These are phyloP conservation scores for Ellobius talpinus DNA, from an alignment of 2,113 vertebrate genomes.

Conservation along the genomic window DNA sequence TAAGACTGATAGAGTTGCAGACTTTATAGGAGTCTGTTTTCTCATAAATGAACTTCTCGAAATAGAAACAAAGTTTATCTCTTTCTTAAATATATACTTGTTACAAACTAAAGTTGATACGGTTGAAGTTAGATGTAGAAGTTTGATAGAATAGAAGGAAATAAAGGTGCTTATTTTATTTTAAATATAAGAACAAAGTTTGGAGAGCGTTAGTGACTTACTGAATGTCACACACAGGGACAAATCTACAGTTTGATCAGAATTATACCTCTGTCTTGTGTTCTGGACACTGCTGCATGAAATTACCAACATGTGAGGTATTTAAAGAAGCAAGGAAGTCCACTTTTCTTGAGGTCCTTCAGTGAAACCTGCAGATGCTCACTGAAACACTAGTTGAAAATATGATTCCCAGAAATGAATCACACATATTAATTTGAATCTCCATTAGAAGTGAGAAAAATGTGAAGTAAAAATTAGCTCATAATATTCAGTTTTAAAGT, in stretches of 20 bases:
- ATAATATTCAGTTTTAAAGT: background rate
- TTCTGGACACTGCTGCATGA: background rate
- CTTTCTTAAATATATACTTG: background rate
- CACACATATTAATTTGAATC: background rate
- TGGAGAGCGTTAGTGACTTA: background rate
- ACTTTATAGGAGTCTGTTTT: background rate
- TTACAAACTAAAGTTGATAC: background rate
- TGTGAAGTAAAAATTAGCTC: background rate
- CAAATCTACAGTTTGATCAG: background rate
- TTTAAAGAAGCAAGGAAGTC: background rate
- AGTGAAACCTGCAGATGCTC: background rate
- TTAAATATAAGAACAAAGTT: conserved; percentile 35
- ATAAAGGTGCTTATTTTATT: background rate
- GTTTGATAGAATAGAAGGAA: background rate
- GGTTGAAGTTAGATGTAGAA: background rate
- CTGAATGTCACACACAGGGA: background rate
- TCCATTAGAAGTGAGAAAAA: background rate
- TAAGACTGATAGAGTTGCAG: background rate
- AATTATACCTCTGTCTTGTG: background rate
- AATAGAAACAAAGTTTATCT: background rate
- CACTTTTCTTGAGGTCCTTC: background rate
- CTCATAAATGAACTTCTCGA: background rate
- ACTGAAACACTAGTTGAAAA: background rate
- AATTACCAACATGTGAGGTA: background rate
- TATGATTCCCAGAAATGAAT: background rate